Base-by-base conservation (phyloP, 2,797 vertebrate species). In the Steatocranus sp. region DNA sequence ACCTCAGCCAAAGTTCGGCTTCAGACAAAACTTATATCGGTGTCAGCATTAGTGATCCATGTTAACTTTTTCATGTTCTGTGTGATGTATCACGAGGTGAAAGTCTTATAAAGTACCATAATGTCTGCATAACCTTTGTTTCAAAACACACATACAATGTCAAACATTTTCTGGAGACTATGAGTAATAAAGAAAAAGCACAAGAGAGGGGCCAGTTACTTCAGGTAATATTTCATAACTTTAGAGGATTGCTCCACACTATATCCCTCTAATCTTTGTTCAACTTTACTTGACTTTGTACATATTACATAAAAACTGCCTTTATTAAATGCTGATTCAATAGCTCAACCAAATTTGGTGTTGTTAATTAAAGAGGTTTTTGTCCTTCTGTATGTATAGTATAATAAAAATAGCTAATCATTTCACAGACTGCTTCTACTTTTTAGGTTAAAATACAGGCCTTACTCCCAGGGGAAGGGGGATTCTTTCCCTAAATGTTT, bases 381-480 rank as follows among this genome's bases (percentile, higher is more conserved):
- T 20, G 63, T 80, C 58, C 53, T 18, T 83, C 30, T 80, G 11
- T 77, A 79, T 73, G n/a, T 51, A 83, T 63, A 76, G 17, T 25
- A 51, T 51, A 83, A 85, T 79, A 83, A 81, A 86, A 88, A 87
- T 79, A 86, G 84, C 79, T 51, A 32, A 85, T 80, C 56, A 38
- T 43, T 63, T 88, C 85, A 86, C 66, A 66, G 74, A 82, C 51
- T 46, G 10, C 53, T 85, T 90, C 56, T 85, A 82, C 85, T 86
- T 89, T 86, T 88, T 84, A 83, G 80, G 79, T 79, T 86, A 83
- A 75, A 78, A 70, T 75, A 50, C 56, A 78, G 86, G 53, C 74
- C 54, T 3, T 32, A 25, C 48, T 86, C 81, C 83, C 85, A 5
- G 53, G 73, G 79, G 80, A 73, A 75, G 79, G 80, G 75, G 61